Evolutionary conservation across 2,888 invertebrate genomes (phyloP), one percentile per base, ranked within the genome.

Genomic region (Phanerotoma sp.): DNA sequence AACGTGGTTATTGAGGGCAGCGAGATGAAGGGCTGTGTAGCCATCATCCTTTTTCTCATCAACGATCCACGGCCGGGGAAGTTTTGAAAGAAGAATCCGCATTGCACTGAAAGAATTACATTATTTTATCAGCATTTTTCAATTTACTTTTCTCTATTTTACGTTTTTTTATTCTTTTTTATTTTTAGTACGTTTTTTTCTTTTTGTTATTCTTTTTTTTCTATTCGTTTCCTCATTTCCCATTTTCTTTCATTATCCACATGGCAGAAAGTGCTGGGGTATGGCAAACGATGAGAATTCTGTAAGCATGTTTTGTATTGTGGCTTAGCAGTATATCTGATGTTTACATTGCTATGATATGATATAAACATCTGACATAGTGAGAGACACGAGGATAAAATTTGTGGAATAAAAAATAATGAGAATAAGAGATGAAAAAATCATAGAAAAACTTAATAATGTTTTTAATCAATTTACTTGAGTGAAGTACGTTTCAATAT

Each of bases 1-100:
- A 1, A 95, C 92, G 79, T 97, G 96, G 80, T 96, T 96, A 80
- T 97, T 97, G 28, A 97, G 85, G 0, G 96, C 95, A 0, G 96
- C 96, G 65, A 97, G 83, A 79, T 97, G 96, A 18, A 97, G 82
- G 1, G 97, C 96, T 0, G 97, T 96, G 80, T 96, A 96, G 2
- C 97, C 97, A 72, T 98, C 97, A 77, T 97, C 97, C 76, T 98
- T 98, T 71, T 96, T 96, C 80, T 98, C 97, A 78, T 98, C 97
- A 54, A 97, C 96, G 71, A 97, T 92, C 97, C 97, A 98, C 3
- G 93, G 89, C 20, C 96, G 85, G 30, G 94, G 94, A 58, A 96
- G 83, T 80, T 96, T 96, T 49, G 91, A 88, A 68, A 97, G 81
- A 71, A 97, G 84, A 72, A 96, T 93, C 74, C 94, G 88, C 96